Evolutionary conservation across 2,797 vertebrate genomes (phyloP).

Genomic region (Poecilia wingei): DNA sequence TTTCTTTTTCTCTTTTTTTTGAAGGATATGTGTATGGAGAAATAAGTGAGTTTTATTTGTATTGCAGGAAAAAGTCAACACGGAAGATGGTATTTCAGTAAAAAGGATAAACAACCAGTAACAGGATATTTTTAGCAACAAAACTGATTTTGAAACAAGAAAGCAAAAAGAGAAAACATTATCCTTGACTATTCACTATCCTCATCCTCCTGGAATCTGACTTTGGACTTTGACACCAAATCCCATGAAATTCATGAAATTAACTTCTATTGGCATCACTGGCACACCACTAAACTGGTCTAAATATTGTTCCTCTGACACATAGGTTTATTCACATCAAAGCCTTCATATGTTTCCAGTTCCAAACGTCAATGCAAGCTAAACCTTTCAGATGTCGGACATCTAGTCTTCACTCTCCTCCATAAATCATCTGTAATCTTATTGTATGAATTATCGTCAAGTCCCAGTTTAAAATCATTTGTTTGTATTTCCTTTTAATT

Average conservation of each 20-base stretch:
- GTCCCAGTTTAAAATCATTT: not conserved
- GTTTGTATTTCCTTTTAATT: too few relatives aligned
- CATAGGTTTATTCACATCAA: not conserved
- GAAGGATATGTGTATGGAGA: not conserved
- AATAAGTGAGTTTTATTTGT: conserved; percentile 27
- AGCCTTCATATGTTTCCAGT: not conserved
- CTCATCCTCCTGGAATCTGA: not conserved
- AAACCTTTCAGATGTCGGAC: not conserved
- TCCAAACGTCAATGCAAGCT: not conserved
- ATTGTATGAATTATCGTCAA: not conserved
- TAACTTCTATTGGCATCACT: not conserved
- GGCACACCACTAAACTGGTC: not conserved
- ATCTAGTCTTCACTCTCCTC: not conserved
- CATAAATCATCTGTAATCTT: not conserved
- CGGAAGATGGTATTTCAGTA: conserved; percentile 19
- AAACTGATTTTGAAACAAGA: not conserved
- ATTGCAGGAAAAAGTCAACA: conserved; percentile 37
- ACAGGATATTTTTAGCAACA: not conserved
- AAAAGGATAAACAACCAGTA: not conserved
- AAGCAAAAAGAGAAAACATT: not conserved
- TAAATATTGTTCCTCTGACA: not conserved
- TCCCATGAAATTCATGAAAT: not conserved
- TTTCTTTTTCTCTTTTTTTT: not conserved
- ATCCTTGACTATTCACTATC: not conserved
- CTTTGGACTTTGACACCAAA: not conserved